Base-by-base conservation (phyloP, 2,113 vertebrate genomes). In the Brachyhypopomus occidentalis region DNA sequence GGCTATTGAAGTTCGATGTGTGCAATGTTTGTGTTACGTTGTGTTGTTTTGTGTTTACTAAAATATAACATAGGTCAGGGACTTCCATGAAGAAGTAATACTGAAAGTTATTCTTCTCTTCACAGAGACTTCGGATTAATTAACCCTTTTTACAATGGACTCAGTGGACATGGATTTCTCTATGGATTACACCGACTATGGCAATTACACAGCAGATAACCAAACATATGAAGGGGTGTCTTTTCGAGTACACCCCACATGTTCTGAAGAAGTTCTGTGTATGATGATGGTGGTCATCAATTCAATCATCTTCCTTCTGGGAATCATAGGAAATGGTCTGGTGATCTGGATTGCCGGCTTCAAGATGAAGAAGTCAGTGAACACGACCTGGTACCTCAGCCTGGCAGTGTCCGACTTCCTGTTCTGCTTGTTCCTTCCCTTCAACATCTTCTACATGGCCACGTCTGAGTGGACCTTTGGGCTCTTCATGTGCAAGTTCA, bases 351-450 rank as follows among this genome's bases (percentile, higher is more conserved):
- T 98, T 2, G 89, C 94, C 34, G 92, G 91, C 14, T 92, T 95
- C 48, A 96, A 95, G 93, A 96, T 97, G 95, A 98, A 95, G 89
- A 97, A 88, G 85, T 94, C 96, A 0, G 93, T 98, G 83, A 99
- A 96, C 63, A 95, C 94, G 0, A 85, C 96, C 75, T 98, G 97
- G 97, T 97, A 98, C 84, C 91, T 98, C 83, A 97, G 97, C 86
- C 86, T 99, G 72, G 97, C 97, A 0, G 83, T 95, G 9, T 97
- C 97, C 0, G 97, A 99, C 86, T 96, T 97, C 76, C 86, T 98
- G 58, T 98, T 98, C 92, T 97, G 96, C 0, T 59, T 92, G 86
- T 96, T 94, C 86, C 87, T 98, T 72, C 97, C 97, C 0, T 86
- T 98, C 36, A 95, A 91, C 86, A 95, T 96, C 0, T 17, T 88